Percentiles rank a stretch among this genome's conserved stretches.
Conservation (phyloP, 2,113 vertebrate genomes). For the Pavo muticus region DNA sequence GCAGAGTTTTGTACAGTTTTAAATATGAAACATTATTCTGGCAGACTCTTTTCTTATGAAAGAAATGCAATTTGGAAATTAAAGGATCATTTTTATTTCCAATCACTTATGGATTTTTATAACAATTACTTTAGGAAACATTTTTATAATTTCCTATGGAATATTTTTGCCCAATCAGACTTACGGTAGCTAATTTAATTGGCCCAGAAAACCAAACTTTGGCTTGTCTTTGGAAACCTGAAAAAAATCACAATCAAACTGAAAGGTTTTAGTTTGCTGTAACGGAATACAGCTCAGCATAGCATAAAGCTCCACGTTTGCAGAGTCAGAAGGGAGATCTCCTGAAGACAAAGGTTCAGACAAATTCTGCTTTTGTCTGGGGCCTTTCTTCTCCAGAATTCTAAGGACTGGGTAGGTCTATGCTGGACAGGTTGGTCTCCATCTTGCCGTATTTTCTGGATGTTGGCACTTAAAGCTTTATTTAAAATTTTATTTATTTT, state of each 20-base stretch:
- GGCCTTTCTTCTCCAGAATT: not conserved
- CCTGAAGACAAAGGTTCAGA: not conserved
- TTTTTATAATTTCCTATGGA: not conserved
- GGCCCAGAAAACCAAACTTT: not conserved
- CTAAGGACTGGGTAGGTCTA: not conserved
- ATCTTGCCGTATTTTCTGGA: not conserved
- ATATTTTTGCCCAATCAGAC: not conserved
- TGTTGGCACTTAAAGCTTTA: not conserved
- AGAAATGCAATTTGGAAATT: not conserved
- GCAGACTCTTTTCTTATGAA: not conserved
- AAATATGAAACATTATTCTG: not conserved
- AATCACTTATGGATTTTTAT: not conserved
- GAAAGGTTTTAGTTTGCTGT: not conserved
- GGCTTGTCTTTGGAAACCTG: not conserved
- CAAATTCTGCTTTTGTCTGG: not conserved
- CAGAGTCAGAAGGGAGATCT: not conserved
- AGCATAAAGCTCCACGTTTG: not conserved
- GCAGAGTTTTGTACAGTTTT: not conserved
- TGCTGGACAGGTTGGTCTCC: not conserved
- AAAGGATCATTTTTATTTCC: not conserved
- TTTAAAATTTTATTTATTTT: not conserved
- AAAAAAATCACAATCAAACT: not conserved
- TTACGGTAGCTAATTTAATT: not conserved
- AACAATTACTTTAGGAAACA: not conserved
- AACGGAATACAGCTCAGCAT: not conserved